These are phyloP conservation scores for Apolygus lucorum DNA, from an alignment of 1,140 invertebrate genomes.

Conservation along the genomic window DNA sequence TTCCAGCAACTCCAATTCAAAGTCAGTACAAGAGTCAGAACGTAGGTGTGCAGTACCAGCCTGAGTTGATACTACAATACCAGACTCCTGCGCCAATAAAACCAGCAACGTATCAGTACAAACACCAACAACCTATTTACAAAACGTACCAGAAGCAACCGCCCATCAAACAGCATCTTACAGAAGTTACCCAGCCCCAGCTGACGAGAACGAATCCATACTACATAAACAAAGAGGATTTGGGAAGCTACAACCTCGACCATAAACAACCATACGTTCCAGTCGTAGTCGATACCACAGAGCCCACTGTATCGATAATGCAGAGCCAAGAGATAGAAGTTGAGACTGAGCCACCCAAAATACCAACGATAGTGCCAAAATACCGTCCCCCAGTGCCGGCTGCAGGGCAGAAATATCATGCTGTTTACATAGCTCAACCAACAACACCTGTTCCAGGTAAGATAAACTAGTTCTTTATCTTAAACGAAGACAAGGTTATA, in stretches of 20 bases:
- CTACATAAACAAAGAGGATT: neutral
- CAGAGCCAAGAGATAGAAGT: conserved; percentile 31
- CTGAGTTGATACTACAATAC: neutral
- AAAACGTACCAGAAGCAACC: neutral
- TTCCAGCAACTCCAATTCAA: too few species aligned
- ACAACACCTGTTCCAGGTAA: neutral
- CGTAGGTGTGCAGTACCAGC: neutral
- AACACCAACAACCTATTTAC: neutral
- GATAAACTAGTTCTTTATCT: neutral
- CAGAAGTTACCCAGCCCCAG: neutral
- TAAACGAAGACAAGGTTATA: too few species aligned
- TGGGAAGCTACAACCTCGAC: neutral
- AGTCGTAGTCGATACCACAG: neutral
- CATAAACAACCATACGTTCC: neutral
- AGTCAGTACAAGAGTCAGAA: neutral
- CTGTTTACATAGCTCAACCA: conserved; percentile 14
- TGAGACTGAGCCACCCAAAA: neutral
- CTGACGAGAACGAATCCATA: neutral
- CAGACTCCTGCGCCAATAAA: neutral
- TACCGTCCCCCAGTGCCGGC: neutral
- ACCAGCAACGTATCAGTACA: neutral
- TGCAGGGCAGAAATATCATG: conserved; percentile 17
- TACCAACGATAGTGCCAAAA: neutral
- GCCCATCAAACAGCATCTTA: neutral
- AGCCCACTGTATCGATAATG: conserved; percentile 22